Base-by-base conservation (phyloP, 30 jellyfish, hydroid and myxozoan genomes). In the Aurelia aurita region DNA sequence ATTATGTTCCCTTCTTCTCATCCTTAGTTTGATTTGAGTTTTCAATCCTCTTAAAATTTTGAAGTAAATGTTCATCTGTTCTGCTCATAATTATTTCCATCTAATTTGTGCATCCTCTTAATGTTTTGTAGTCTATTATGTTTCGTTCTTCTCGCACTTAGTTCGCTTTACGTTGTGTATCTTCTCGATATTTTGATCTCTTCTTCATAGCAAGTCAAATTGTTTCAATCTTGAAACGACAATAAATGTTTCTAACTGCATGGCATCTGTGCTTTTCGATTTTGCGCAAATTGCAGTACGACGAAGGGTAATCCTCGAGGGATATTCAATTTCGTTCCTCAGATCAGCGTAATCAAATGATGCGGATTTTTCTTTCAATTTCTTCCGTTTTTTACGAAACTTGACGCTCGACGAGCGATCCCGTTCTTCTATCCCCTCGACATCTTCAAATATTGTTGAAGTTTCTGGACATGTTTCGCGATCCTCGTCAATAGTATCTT, bases 201-300 rank as follows among this genome's bases (percentile, higher is more conserved):
- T 16, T 57, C 19, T 28, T 71, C 74, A 83, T 29, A 83, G 35
- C 23, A 83, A 51, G 69, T 83, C 93, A 45, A 83, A 83, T 27
- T 83, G 83, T 74, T 83, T 83, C 81, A 83, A 75, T 46, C 93
- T 70, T 19, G 93, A 69, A 23, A 83, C 87, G 35, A 83, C 93
- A 32, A 83, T 69, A 39, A 83, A 83, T 32, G 93, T 69, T 49
- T 83, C 93, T 57, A 83, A 51, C 62, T 83, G 93, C 28, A 59
- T 19, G 34, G 93, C 93, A 53, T 83, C 86, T 8, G 93, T 58
- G 85, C 81, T 71, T 47, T 63, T 83, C 25, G 83, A 68, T 26
- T 71, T 83, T 2, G 93, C 84, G 31, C 93, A 83, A 4, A 83
- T 71, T 4, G 93, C 93, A 23, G 84, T 66, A 32, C 93, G 63